phyloP scores from a whole-genome alignment of 1,140 invertebrate genomes.

The Drosophila kanapiae region DNA sequence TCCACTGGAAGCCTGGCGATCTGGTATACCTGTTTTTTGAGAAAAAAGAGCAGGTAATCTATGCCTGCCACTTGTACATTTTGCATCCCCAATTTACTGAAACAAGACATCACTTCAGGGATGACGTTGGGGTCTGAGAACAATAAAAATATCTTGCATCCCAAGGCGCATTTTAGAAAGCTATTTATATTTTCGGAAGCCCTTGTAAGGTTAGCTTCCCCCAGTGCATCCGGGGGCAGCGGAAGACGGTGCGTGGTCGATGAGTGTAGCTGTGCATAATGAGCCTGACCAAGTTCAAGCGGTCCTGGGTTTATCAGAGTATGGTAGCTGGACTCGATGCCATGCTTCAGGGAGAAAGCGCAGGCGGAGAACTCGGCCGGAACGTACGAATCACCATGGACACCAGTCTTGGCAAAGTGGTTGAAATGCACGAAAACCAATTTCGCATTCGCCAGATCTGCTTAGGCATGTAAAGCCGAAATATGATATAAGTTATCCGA shows the following conservation, averaged over 20 bases:
- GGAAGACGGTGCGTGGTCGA: conserved; percentile 61
- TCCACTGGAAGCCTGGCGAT: conserved; percentile 22
- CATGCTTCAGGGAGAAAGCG: conserved; percentile 61
- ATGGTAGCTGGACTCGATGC: conserved; percentile 48
- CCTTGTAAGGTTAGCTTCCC: too few relatives aligned
- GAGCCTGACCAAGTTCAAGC: conserved; percentile 54
- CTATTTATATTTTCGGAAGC: too few relatives aligned
- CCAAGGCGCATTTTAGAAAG: too few relatives aligned
- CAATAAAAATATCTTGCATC: too few relatives aligned
- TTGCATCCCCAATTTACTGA: too few relatives aligned
- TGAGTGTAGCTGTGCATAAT: conserved; percentile 56
- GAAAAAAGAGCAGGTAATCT: conserved; percentile 59
- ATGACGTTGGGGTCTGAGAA: too few relatives aligned
- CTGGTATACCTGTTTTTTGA: conserved; percentile 58
- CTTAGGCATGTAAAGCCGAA: too few relatives aligned
- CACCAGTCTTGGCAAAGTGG: conserved; percentile 55
- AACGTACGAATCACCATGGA: conserved; percentile 47
- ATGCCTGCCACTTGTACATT: accelerated
- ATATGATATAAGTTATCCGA: too few relatives aligned
- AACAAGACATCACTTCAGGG: too few relatives aligned
- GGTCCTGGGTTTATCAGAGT: conserved; percentile 66
- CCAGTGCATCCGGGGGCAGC: conserved; percentile 63
- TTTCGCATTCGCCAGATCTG: conserved; percentile 47
- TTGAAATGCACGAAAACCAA: conserved; percentile 63
- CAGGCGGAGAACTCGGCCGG: conserved; percentile 72